These are phyloP conservation scores for Zoanthus gigantus DNA, from an alignment of 92 coral and sea anemone species.

Conservation along the genomic window DNA sequence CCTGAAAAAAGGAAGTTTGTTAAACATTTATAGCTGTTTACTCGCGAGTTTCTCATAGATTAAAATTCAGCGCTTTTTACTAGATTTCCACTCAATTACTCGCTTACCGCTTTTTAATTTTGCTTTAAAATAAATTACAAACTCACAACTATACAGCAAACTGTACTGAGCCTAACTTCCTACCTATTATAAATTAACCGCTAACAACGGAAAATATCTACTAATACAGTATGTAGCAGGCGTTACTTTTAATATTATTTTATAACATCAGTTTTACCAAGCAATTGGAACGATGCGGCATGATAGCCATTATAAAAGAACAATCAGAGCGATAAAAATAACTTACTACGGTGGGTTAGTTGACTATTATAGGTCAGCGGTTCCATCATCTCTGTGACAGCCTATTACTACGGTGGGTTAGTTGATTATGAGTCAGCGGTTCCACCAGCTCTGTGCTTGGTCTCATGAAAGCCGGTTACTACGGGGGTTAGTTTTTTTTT, in stretches of 20 bases:
- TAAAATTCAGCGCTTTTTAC: neutral
- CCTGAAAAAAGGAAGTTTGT: constrained; percentile 11
- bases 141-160: neutral
- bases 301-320: neutral
- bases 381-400: constrained; percentile 2
- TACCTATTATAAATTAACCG: neutral
- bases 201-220: neutral
- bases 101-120: neutral
- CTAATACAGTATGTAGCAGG: neutral
- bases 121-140: neutral
- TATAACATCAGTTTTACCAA: neutral
- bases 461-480: no score
- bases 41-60: neutral
- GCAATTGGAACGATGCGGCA: neutral
- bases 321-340: constrained; percentile 1
- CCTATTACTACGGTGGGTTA: no score
- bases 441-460: no score
- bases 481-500: no score
- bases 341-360: constrained; percentile 34
- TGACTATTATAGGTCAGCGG: constrained; percentile 21
- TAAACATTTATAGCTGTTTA: neutral
- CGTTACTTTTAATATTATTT: neutral
- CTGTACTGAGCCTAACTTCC: neutral
- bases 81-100: neutral
- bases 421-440: no score